Percentiles rank a stretch among this genome's conserved stretches.
phyloP scores from a whole-genome alignment of 2,797 vertebrate species.

The Lycodopsis pacificus region DNA sequence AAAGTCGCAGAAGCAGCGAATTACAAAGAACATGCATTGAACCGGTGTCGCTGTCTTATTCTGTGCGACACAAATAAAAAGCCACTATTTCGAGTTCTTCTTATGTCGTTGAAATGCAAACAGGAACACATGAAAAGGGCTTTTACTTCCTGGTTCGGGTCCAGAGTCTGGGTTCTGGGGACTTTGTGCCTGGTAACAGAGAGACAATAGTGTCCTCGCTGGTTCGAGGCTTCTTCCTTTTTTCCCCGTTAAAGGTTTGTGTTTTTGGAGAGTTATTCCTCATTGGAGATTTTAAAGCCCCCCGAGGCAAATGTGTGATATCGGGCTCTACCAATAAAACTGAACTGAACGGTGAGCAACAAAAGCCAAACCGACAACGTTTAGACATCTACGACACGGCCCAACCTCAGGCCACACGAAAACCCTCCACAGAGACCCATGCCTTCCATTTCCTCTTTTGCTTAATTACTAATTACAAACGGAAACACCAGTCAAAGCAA shows the following conservation, averaged over 20 bases:
- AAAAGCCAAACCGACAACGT: slow-evolving; percentile 11
- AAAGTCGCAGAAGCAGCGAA: neutral
- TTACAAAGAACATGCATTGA: neutral
- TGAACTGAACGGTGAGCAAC: neutral
- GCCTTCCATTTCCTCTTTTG: slow-evolving; percentile 1
- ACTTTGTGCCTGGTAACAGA: neutral
- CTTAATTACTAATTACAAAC: slow-evolving; percentile 34
- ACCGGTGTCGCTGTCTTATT: neutral
- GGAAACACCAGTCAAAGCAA: slow-evolving; percentile 12
- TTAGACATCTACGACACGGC: slow-evolving; percentile 7
- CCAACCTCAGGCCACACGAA: neutral
- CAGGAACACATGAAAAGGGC: neutral
- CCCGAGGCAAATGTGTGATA: no score
- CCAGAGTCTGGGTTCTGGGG: neutral
- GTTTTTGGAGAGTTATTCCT: no score
- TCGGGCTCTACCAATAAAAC: no score
- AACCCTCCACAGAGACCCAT: slow-evolving; percentile 6
- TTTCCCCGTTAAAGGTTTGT: no score
- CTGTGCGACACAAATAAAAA: neutral
- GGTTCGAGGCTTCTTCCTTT: no score
- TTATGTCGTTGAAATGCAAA: neutral
- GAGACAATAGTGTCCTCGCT: neutral
- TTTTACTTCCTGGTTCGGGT: neutral
- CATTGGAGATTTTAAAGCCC: no score
- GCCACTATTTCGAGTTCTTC: neutral